Evolutionary conservation across 2,888 invertebrate genomes (phyloP).

Genomic region (Hyposoter didymator): DNA sequence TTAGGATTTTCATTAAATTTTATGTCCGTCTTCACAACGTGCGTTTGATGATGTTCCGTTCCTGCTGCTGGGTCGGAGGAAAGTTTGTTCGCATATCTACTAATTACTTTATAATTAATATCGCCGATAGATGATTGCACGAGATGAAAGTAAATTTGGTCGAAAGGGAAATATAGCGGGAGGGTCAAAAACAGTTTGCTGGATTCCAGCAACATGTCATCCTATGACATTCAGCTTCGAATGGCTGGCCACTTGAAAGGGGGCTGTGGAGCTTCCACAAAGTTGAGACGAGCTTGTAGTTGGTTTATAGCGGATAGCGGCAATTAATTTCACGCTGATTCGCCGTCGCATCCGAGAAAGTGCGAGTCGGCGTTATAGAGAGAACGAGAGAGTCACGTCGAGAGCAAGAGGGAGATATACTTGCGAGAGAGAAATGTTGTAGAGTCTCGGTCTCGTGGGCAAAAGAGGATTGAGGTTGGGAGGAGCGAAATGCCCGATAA

Average conservation of each 20-base stretch:
- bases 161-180: neutral
- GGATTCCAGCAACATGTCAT: slow-evolving; percentile 38
- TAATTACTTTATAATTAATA: slow-evolving; percentile 14
- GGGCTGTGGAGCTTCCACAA: slow-evolving; percentile 30
- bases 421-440: slow-evolving; percentile 33
- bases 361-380: slow-evolving; percentile 11
- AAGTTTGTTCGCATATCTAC: neutral
- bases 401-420: slow-evolving; percentile 34
- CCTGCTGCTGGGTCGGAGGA: neutral
- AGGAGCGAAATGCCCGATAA: slow-evolving; percentile 65
- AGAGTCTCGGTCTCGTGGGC: slow-evolving; percentile 46
- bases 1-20: neutral
- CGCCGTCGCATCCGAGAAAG: slow-evolving; percentile 60
- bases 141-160: slow-evolving; percentile 21
- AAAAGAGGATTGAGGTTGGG: slow-evolving; percentile 38
- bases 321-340: slow-evolving; percentile 72
- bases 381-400: neutral
- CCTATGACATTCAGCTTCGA: slow-evolving; percentile 8
- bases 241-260: slow-evolving; percentile 21
- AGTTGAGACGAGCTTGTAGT: slow-evolving; percentile 63
- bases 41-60: neutral
- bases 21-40: neutral
- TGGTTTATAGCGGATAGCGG: slow-evolving; percentile 64
- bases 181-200: slow-evolving; percentile 26
- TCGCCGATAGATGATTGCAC: neutral